Percentiles rank a stretch among this genome's conserved stretches.
Evolutionary conservation across 2,113 vertebrate genomes (phyloP).

Genomic region (Zapus hudsonius): DNA sequence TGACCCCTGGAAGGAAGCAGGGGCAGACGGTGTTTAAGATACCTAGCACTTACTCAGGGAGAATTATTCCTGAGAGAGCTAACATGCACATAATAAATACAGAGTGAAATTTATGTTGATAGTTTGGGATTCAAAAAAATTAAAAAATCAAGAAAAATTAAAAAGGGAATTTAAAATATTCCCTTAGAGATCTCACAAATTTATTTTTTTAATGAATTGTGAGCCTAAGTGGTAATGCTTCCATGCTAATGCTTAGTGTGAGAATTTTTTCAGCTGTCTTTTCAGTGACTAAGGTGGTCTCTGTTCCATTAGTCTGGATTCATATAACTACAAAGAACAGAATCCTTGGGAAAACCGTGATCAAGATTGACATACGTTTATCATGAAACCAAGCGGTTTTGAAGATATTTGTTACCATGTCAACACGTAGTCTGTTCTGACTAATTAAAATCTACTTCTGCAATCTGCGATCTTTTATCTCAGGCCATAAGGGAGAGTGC

Average conservation of each 20-base stretch:
- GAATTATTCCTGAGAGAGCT: background rate
- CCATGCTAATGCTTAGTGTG: background rate
- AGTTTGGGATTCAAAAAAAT: background rate
- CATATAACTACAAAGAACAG: background rate
- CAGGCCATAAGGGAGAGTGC: background rate
- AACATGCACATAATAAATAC: background rate
- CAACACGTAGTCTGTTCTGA: background rate
- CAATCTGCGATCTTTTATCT: background rate
- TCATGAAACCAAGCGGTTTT: background rate
- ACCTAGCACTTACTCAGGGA: background rate
- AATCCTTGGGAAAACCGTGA: background rate
- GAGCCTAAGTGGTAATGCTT: background rate
- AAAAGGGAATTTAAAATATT: too few relatives aligned
- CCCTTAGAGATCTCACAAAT: background rate
- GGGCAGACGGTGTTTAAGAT: background rate
- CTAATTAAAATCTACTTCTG: background rate
- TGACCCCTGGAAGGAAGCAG: background rate
- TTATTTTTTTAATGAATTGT: background rate
- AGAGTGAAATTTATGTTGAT: background rate
- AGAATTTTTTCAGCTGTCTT: background rate
- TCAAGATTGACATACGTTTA: background rate
- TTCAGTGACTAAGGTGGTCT: background rate
- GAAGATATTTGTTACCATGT: background rate
- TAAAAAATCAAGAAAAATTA: background rate
- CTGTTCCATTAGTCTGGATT: background rate